Evolutionary conservation across 2,888 invertebrate species (phyloP), one percentile per base, ranked within the genome.

Genomic region (Oscheius onirici): DNA sequence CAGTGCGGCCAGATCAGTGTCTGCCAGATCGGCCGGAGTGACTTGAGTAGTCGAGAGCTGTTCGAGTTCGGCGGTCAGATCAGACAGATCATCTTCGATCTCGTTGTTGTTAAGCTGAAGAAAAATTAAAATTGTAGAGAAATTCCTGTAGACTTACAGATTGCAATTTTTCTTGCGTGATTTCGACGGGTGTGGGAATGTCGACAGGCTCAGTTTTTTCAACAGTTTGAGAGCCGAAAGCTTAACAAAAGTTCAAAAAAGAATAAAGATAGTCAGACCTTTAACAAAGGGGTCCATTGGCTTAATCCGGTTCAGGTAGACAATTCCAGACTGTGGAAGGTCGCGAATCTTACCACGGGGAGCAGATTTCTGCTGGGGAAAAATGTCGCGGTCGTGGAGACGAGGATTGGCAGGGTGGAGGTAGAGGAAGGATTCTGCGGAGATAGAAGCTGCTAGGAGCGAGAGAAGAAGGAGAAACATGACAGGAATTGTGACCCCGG

Each of bases 351-450:
- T 77, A n/a, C 68, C 68, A 8, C 44, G 54, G 28, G 51, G 51
- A 11, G 51, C 28, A 8, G 73, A 66, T 54, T 75, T 73, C 40
- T 75, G 74, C 65, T 72, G 72, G n/a, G 79, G 79, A 26, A 77
- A 79, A 68, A 79, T 74, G 1, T 58, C 58, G 1, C 57, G 24
- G 0, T 76, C 76, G 41, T 79, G 79, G 2, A 77, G 69, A 43
- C 71, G 55, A 1, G 79, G 79, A 63, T 79, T 73, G 24, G 70
- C 71, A n/a, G 79, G 79, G 40, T 75, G 75, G 70, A 79, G 73
- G 58, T 75, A 79, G 24, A 77, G 54, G 52, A 75, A 71, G 22
- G 78, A 73, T 60, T 76, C 78, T 0, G 73, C 71, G 26, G 49
- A 34, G 26, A 68, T 28, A 22, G 41, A 28, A 6, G 22, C 3